phyloP scores from a whole-genome alignment of 2,113 vertebrate species.

The Lamprologus sp. region DNA sequence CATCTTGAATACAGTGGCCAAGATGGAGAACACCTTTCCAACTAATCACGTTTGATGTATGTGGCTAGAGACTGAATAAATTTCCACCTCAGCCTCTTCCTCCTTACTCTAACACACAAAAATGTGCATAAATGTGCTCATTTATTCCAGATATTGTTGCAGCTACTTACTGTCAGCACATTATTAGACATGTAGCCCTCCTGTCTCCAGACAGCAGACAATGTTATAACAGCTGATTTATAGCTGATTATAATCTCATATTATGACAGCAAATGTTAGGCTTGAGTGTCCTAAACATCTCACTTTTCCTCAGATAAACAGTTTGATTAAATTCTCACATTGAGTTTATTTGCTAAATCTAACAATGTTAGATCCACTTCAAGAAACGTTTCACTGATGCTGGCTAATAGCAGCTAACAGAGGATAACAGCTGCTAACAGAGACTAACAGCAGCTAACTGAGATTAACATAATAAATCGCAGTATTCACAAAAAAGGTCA shows the following conservation, averaged over 20 bases:
- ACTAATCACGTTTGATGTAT: background rate
- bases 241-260: background rate
- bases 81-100: background rate
- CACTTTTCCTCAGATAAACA: background rate
- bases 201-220: background rate
- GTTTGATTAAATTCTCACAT: background rate
- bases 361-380: background rate
- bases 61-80: background rate
- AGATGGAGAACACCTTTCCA: background rate
- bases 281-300: background rate
- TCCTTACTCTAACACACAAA: background rate
- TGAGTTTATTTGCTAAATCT: background rate
- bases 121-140: background rate
- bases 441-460: background rate
- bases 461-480: background rate
- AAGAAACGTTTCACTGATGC: background rate
- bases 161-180: background rate
- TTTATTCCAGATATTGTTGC: background rate
- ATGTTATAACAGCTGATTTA: background rate
- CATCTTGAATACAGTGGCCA: background rate
- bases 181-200: background rate
- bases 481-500: background rate
- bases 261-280: background rate
- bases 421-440: background rate
- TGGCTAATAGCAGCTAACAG: background rate